phyloP scores from a whole-genome alignment of 2,113 vertebrate genomes.

The Syrrhaptes paradoxus region DNA sequence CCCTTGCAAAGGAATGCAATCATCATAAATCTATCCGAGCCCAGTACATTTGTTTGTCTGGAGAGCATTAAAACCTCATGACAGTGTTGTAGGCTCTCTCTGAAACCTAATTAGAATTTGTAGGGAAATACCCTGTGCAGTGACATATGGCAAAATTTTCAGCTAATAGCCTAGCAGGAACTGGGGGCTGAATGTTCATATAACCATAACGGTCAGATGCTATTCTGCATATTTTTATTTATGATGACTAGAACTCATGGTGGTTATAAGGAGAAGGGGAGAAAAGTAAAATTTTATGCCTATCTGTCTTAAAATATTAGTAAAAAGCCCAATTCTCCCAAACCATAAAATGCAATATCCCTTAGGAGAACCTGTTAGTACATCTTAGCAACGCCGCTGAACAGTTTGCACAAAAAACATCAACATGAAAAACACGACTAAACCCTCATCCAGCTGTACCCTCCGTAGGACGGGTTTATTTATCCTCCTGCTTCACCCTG shows the following conservation, averaged over 20 bases:
- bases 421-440: not conserved
- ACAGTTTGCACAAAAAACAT: not conserved
- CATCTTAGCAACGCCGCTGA: not conserved
- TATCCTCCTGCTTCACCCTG: not conserved
- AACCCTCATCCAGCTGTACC: not conserved
- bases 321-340: constrained; percentile 41
- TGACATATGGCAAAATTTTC: constrained; percentile 60
- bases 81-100: constrained; percentile 17
- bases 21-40: constrained; percentile 33
- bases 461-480: not conserved
- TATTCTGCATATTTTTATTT: constrained; percentile 61
- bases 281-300: not conserved
- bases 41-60: constrained; percentile 37
- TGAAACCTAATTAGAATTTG: constrained; percentile 65
- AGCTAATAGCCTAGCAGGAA: constrained; percentile 50
- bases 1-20: constrained; percentile 20
- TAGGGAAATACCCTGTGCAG: constrained; percentile 51
- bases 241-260: not conserved
- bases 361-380: constrained; percentile 29
- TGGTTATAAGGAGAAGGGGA: constrained; percentile 11
- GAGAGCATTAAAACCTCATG: constrained; percentile 60
- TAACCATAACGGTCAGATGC: constrained; percentile 56
- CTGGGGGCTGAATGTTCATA: constrained; percentile 34
- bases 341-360: constrained; percentile 14
- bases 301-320: constrained; percentile 31